Evolutionary conservation across 2,113 vertebrate species (phyloP), one percentile per base, ranked within the genome.

Genomic region (Macquaria ambigua): DNA sequence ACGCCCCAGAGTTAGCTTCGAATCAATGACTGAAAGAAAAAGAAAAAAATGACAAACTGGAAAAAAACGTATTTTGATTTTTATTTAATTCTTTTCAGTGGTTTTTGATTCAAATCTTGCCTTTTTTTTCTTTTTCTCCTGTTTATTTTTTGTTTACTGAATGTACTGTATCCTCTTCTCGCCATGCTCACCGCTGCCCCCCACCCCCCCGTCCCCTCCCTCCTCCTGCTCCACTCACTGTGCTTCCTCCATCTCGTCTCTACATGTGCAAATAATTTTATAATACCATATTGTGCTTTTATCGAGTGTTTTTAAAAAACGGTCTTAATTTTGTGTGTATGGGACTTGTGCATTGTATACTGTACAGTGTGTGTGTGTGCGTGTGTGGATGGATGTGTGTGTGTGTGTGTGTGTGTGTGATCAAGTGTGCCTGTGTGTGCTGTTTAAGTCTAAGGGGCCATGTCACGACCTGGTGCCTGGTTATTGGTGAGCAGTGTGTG

Each of bases 271-370:
- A 89, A 95, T 95, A 85, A 84, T 90, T 96, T 94, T 95, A 95
- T 95, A 95, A 96, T 95, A 96, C 97, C 97, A 97, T 92, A 80
- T 95, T 96, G 95, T 98, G 92, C 93, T 94, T 94, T 95, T 91
- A 91, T 87, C 41, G 16, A 78, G 74, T 93, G 76, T 86, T 87
- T 90, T 90, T 34, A 34, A 34, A 4, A 83, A 89, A 95, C 86
- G 81, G 93, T 96, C 93, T 96, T 96, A 95, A 77, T 88, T 93
- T 86, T 66, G 87, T 81, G 71, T 55, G 92, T 81, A 25, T 88
- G 90, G 89, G 86, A 84, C 84, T 92, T 86, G 89, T 94, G 90
- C 89, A 89, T 92, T 88, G 81, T 93, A 83, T 90, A 91, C 91
- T 94, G 91, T 94, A 92, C 79, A 75, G 81, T 85, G 73, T 82